Base-by-base conservation (phyloP, 1,140 invertebrate species). In the Megalopta genalis region DNA sequence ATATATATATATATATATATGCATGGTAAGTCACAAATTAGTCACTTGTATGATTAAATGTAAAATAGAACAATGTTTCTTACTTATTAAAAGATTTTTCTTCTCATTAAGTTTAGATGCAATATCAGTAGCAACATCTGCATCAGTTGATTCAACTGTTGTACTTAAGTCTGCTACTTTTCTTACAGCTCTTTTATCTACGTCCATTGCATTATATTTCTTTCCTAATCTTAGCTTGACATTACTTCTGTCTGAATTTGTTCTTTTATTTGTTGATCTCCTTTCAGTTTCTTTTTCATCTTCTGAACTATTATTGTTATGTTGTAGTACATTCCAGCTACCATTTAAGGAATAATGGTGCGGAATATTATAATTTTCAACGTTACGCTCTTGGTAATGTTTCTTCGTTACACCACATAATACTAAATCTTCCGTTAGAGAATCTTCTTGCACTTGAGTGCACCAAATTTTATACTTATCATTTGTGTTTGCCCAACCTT, bases 81-180 rank as follows among this genome's bases (percentile, higher is more conserved):
- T 93, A 96, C 96, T 93, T 86, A 97, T 93, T 82, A 97, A 93
- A 82, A 94, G 93, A 89, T 95, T 95, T 82, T 96, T 96, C 77
- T 95, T 94, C 90, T 97, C 96, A 69, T 89, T 92, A 25, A 97
- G 93, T 89, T 96, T 96, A 54, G 94, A 93, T 18, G 95, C 94
- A 85, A 97, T 96, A 88, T 97, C 96, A 64, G 90, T 92, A 49
- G 95, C 95, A 72, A 97, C 93, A 78, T 94, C 94, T 10, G 93
- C 93, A 64, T 94, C 89, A 60, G 93, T 90, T 80, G 94, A 94
- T 42, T 94, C 93, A 5, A 83, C 32, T 49, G 90, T 94, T 4
- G 92, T 91, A 39, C 71, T 80, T 32, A 96, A 90, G 88, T 95
- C 94, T 23, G 90, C 85, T 76, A 96, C 93, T 74, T 90, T 91